Base-by-base conservation (phyloP, 37 sponge, comb jelly and placozoan species). In the Oscarella lobularis region DNA sequence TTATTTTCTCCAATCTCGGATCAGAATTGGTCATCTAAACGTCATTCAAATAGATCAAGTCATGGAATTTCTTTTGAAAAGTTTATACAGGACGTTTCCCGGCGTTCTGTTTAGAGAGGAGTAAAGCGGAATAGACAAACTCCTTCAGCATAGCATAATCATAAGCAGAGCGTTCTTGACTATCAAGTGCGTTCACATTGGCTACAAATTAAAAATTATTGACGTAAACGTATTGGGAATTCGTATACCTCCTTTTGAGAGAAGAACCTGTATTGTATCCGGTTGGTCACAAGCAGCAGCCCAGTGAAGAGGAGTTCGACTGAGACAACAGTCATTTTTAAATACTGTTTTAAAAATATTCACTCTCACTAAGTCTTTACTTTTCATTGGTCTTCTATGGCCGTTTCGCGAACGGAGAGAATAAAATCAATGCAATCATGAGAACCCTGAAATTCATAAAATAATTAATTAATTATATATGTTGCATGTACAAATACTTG, bases 241-340 rank as follows among this genome's bases (percentile, higher is more conserved):
- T 48, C 20, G 9, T 35, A 30, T 68, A 87, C 86, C 92, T 82
- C 86, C 86, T 79, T 39, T 66, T 0, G 67, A 80, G 1, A 87
- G 72, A 6, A 92, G 79, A 3, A 84, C 78, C 36, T 80, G 65
- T 35, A 87, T 79, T 5, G 69, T 84, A 27, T 84, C 82, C 36
- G 88, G 85, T 38, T 83, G 82, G 68, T 88, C 85, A 80, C 92
- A 92, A 2, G 76, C 92, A 77, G 88, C 68, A 3, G 92, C 92
- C 92, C 92, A 92, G 78, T 92, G 92, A 0, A 92, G 79, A 1
- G 92, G 86, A 71, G 92, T 88, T 32, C 88, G 88, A 20, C 88
- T 85, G 66, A 32, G 66, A 33, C 27, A 30, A 0, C 36, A 31
- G 3, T 73, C 37, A 35, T 60, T 76, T 41, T 75, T 30, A 31